Conservation (phyloP, 1,140 invertebrate species). For the Contarinia nasturtii region DNA sequence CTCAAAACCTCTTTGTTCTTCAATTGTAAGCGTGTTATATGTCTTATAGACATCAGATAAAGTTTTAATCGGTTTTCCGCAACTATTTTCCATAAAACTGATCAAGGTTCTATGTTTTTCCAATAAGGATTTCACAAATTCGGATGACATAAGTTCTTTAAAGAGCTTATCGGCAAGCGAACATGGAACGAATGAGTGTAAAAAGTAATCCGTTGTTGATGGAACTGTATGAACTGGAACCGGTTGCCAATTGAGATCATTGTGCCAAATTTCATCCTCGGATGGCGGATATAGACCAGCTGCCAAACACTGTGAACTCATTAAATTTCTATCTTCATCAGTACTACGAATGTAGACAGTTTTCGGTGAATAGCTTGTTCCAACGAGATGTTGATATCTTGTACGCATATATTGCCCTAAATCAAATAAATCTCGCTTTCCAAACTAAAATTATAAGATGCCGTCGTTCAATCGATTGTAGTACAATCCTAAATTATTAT, state of each 20-base stretch:
- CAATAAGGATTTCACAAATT: slow-evolving; percentile 32
- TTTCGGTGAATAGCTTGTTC: slow-evolving; percentile 27
- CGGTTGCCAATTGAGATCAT: slow-evolving; percentile 60
- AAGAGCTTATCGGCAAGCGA: slow-evolving; percentile 36
- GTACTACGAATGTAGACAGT: slow-evolving; percentile 58
- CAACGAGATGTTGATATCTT: slow-evolving; percentile 38
- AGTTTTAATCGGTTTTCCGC: no score
- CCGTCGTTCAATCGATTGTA: no score
- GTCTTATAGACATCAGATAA: slow-evolving; percentile 14
- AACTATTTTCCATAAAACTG: no score
- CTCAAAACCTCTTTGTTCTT: slow-evolving; percentile 30
- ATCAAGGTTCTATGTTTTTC: no score
- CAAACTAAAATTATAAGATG: slow-evolving; percentile 41
- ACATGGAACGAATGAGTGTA: slow-evolving; percentile 42
- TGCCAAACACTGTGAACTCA: slow-evolving; percentile 69
- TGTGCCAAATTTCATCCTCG: slow-evolving; percentile 44
- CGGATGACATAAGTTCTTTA: slow-evolving; percentile 31
- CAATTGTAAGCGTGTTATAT: slow-evolving; percentile 43
- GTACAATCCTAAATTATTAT: no score
- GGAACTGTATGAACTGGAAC: slow-evolving; percentile 70
- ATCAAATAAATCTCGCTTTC: slow-evolving; percentile 55
- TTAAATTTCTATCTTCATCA: slow-evolving; percentile 71
- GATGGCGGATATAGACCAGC: slow-evolving; percentile 58
- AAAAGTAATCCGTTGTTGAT: slow-evolving; percentile 39
- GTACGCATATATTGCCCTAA: slow-evolving; percentile 58